These are phyloP conservation scores for Rambutsinella grinnellia DNA, from an alignment of 2,888 invertebrate genomes.

Conservation along the genomic window DNA sequence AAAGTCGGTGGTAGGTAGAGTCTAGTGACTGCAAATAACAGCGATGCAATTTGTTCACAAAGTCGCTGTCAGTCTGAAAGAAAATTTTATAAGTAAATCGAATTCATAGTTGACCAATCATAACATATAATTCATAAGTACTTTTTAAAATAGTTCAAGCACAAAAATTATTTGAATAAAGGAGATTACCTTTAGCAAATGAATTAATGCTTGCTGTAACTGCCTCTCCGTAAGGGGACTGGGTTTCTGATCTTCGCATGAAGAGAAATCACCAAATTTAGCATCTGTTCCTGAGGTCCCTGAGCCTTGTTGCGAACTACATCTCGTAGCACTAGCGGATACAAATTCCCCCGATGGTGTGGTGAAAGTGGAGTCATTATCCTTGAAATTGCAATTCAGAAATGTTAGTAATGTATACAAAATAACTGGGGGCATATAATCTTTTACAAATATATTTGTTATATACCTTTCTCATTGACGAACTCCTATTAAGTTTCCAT, in stretches of 20 bases:
- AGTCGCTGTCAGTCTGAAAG: constrained; percentile 70
- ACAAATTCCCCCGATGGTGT: constrained; percentile 32
- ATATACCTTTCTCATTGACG: constrained; percentile 26
- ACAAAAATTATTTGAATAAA: too few species aligned
- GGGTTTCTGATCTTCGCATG: constrained; percentile 19
- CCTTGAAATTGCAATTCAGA: constrained; percentile 7
- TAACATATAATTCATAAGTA: too few species aligned
- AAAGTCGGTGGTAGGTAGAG: constrained; percentile 8
- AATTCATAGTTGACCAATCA: neutral
- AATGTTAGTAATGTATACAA: too few species aligned
- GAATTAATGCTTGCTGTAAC: constrained; percentile 70
- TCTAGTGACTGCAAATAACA: constrained; percentile 69
- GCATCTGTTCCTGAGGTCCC: neutral
- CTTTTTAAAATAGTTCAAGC: too few species aligned
- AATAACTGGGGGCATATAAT: too few species aligned
- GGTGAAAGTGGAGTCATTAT: constrained; percentile 29
- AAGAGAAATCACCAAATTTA: neutral
- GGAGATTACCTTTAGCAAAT: constrained; percentile 68
- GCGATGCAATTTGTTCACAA: constrained; percentile 70
- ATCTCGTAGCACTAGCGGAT: constrained; percentile 24
- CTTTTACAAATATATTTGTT: too few species aligned
- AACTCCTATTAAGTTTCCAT: constrained; percentile 27
- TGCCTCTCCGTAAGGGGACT: constrained; percentile 70
- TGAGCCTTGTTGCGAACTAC: constrained; percentile 17
- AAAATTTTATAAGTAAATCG: neutral